Conservation (phyloP, 1,140 invertebrate species). For the Sinella curviseta region DNA sequence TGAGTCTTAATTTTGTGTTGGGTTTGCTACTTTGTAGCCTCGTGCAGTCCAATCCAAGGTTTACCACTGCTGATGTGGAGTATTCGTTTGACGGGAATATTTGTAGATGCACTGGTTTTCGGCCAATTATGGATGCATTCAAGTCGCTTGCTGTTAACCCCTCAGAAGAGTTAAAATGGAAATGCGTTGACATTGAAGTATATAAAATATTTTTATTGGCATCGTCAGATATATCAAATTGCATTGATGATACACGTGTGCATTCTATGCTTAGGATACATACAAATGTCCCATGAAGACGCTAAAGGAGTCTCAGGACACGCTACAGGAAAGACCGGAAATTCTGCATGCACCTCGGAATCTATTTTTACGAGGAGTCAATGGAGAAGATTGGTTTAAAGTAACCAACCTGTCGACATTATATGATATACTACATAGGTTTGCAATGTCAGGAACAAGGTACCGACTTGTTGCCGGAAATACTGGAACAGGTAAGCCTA, state of each 20-base stretch:
- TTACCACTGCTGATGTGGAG: conserved; percentile 70
- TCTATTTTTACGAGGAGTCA: not conserved
- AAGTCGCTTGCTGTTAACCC: conserved; percentile 57
- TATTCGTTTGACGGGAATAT: conserved; percentile 77
- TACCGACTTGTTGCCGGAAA: conserved; percentile 69
- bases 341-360: not conserved
- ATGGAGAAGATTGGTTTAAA: conserved; percentile 58
- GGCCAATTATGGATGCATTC: conserved; percentile 71
- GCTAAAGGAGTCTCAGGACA: not conserved
- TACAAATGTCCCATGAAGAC: not conserved
- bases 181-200: conserved; percentile 52
- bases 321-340: not conserved
- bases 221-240: too few species aligned
- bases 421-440: conserved; percentile 60
- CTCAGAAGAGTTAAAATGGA: conserved; percentile 48
- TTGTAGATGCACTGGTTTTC: conserved; percentile 84
- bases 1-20: not conserved
- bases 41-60: conserved; percentile 38
- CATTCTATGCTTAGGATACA: conserved; percentile 56
- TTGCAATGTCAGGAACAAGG: conserved; percentile 52
- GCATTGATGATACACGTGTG: not conserved
- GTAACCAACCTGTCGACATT: conserved; percentile 59
- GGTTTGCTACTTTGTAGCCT: not conserved
- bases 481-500: conserved; percentile 69
- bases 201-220: conserved; percentile 49